These are phyloP conservation scores for Acanthiza pusilla DNA, from an alignment of 2,797 vertebrate genomes.

Conservation along the genomic window DNA sequence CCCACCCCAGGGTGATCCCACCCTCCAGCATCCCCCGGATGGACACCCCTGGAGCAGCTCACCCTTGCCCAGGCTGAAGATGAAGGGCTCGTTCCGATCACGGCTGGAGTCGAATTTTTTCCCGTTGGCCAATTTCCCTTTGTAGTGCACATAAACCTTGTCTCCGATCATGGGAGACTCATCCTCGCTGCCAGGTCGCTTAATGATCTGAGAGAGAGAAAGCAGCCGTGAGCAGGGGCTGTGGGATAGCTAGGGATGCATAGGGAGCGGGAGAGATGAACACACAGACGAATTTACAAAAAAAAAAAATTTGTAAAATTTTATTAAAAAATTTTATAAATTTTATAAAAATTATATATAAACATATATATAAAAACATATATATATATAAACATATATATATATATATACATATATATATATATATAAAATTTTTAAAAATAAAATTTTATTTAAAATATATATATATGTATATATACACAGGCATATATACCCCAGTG, in stretches of 20 bases:
- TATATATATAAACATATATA: neutral
- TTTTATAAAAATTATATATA: no score
- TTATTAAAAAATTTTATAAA: no score
- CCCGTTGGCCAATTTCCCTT: slow-evolving; percentile 86
- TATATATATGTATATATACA: neutral
- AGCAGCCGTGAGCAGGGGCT: neutral
- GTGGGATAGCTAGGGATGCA: neutral
- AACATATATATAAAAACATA: neutral
- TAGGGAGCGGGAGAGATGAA: rapidly evolving
- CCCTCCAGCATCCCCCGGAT: rapidly evolving
- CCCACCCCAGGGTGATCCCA: neutral
- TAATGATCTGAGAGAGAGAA: slow-evolving; percentile 81
- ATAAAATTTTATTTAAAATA: no score
- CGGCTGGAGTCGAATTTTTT: slow-evolving; percentile 93
- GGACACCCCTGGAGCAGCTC: neutral
- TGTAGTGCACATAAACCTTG: slow-evolving; percentile 93
- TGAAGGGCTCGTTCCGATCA: slow-evolving; percentile 88
- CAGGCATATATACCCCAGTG: neutral
- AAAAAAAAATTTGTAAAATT: no score
- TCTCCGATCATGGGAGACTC: slow-evolving; percentile 92
- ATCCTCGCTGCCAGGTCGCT: slow-evolving; percentile 76
- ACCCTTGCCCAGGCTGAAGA: slow-evolving; percentile 93
- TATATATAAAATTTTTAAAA: no score
- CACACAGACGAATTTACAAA: neutral
- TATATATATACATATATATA: neutral